Evolutionary conservation across 2,113 vertebrate genomes (phyloP).

Genomic region (Diphyllodes magnificus): DNA sequence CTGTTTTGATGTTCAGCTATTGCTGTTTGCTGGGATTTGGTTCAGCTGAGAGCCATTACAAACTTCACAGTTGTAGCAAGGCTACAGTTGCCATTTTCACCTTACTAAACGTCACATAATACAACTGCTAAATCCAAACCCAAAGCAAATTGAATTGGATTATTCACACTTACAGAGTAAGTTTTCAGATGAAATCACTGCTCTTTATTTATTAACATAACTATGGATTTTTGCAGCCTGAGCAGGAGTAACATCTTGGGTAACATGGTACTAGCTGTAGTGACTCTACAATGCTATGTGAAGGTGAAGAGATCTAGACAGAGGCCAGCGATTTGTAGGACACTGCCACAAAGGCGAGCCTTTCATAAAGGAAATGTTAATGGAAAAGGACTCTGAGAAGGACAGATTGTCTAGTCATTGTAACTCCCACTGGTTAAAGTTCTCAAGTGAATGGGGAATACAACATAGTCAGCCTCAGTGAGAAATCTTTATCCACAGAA

Average conservation of each 20-base stretch:
- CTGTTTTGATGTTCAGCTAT: background rate
- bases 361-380: background rate
- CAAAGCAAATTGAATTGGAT: background rate
- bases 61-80: background rate
- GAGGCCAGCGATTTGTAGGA: background rate
- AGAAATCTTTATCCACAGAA: background rate
- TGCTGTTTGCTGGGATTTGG: background rate
- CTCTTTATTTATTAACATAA: background rate
- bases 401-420: background rate
- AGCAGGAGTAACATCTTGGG: background rate
- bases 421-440: background rate
- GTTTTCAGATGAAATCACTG: background rate
- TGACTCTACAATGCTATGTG: rapidly evolving
- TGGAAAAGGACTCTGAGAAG: background rate
- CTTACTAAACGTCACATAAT: background rate
- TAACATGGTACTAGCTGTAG: background rate
- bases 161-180: background rate
- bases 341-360: background rate
- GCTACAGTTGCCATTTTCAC: background rate
- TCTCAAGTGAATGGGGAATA: background rate
- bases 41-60: background rate
- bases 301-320: background rate
- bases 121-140: background rate
- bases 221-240: background rate
- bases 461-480: background rate